Evolutionary conservation across 2,888 invertebrate species (phyloP), one percentile per base, ranked within the genome.

Genomic region (Anagyrus pseudococci): DNA sequence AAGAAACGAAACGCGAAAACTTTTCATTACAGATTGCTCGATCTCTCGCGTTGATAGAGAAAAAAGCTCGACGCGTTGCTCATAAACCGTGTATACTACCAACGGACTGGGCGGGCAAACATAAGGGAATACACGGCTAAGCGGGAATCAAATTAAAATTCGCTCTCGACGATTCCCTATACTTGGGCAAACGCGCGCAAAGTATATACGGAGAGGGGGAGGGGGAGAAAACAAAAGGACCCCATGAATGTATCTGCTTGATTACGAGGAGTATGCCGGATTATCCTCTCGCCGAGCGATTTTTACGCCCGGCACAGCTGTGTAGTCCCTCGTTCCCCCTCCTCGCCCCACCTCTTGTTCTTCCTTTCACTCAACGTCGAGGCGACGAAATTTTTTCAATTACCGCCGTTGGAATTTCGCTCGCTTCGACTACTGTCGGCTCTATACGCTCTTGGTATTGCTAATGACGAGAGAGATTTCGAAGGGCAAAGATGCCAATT

Each of bases 311-410:
- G 65, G 67, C 62, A 71, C 75, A 76, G 72, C 75, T 75, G 77
- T 70, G 69, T n/a, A n/a, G n/a, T n/a, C n/a, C n/a, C 70, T 67
- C 66, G 68, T 43, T 33, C 20, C 41, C 33, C 25, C 29, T 26
- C 17, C 23, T 46, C 54, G 17, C 4, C 22, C 44, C 17, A 33
- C 40, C 44, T 49, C 48, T 55, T 4, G 17, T 40, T 60, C 60
- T 25, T 46, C 49, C 33, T 19, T 23, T 37, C 33, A 41, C 29
- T 17, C 29, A 0, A 20, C 20, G 26, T 7, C 4, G 15, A 22
- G 68, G 66, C 65, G 70, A 69, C 69, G 70, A 73, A 76, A 76
- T 77, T 75, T 75, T 73, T 75, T 73, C 76, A 77, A 77, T 77
- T 76, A 75, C 10, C 74, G 70, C 66, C 67, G 69, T 68, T 69